phyloP scores from a whole-genome alignment of 2,113 vertebrate species.

The Phaethon lepturus region DNA sequence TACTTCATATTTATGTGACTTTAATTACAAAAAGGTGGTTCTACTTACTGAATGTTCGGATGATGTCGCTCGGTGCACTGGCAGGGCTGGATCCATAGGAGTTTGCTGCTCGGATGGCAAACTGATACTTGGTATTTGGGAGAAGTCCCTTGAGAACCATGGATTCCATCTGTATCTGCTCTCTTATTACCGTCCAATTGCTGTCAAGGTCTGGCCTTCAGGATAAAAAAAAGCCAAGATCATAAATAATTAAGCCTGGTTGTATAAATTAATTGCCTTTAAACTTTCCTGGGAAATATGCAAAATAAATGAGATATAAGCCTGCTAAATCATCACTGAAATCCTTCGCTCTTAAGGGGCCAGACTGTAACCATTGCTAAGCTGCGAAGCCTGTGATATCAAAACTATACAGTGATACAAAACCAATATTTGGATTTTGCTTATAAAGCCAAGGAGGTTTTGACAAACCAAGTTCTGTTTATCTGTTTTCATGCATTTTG shows the following conservation, averaged over 20 bases:
- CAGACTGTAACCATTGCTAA: not conserved
- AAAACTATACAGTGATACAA: not conserved
- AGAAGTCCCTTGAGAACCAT: conserved; percentile 92
- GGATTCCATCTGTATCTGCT: conserved; percentile 88
- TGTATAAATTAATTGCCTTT: not conserved
- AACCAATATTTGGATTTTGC: not conserved
- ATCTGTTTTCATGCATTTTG: not conserved
- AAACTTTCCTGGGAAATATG: not conserved
- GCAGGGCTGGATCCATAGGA: conserved; percentile 82
- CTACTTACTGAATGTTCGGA: conserved; percentile 87
- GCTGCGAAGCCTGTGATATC: not conserved
- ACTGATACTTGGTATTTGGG: conserved; percentile 90
- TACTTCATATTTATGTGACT: not conserved
- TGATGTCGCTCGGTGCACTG: conserved; percentile 79
- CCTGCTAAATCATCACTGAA: not conserved
- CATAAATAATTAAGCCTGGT: conserved; percentile 4
- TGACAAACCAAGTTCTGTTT: not conserved
- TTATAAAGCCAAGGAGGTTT: not conserved
- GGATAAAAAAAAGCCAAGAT: conserved; percentile 26
- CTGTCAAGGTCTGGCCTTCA: conserved; percentile 90
- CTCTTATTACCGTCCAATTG: conserved; percentile 89
- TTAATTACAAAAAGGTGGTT: not conserved
- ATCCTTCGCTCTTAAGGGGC: not conserved
- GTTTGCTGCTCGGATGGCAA: conserved; percentile 87
- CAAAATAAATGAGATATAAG: not conserved